phyloP scores from a whole-genome alignment of 2,113 vertebrate genomes.

The Gallinago undulata region DNA sequence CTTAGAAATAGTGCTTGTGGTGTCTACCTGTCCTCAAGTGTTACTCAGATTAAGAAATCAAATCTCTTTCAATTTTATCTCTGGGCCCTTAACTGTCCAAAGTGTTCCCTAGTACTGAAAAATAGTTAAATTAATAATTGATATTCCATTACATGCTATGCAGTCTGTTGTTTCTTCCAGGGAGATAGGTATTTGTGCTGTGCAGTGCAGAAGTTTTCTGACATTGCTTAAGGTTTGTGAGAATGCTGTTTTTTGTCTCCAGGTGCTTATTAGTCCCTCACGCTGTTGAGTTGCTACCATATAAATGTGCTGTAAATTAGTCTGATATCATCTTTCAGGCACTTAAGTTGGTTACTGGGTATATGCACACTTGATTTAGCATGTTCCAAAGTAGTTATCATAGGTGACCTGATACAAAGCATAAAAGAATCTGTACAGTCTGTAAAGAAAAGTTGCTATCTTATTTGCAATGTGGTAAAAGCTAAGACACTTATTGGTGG shows the following conservation, averaged over 20 bases:
- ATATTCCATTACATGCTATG: constrained; percentile 38
- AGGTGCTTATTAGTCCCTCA: constrained; percentile 6
- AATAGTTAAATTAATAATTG: constrained; percentile 68
- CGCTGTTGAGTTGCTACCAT: not conserved
- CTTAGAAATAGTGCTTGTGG: not conserved
- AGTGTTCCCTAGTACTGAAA: constrained; percentile 31
- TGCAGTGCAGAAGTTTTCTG: constrained; percentile 38
- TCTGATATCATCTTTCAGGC: not conserved
- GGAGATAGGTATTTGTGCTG: not conserved
- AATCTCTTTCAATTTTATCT: constrained; percentile 52
- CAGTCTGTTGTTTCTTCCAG: constrained; percentile 25
- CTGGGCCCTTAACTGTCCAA: constrained; percentile 26
- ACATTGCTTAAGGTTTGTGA: not conserved
- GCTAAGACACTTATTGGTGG: not conserved
- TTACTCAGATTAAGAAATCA: constrained; percentile 35
- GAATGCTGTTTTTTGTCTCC: not conserved
- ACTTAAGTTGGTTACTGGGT: not conserved
- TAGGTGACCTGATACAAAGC: not conserved
- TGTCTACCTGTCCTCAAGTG: constrained; percentile 23
- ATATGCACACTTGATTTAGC: not conserved
- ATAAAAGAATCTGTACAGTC: not conserved
- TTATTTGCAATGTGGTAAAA: not conserved
- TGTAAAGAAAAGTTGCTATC: constrained; percentile 9
- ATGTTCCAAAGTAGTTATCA: not conserved
- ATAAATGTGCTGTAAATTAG: constrained; percentile 30